Percentiles rank a stretch among this genome's conserved stretches.
phyloP scores from a whole-genome alignment of 2,888 invertebrate genomes.

The Troides aeacus region DNA sequence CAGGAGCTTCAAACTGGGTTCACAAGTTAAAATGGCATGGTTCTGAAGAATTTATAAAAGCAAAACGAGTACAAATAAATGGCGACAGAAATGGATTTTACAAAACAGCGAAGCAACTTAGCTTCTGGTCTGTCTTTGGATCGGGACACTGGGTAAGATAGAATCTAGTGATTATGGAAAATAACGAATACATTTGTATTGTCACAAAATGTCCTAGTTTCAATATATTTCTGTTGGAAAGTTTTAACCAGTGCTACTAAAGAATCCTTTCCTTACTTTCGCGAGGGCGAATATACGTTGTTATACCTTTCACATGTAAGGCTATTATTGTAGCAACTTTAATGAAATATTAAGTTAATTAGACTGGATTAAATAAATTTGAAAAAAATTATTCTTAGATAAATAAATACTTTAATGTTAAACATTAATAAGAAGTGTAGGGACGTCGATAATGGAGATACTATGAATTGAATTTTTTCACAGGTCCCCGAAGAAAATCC shows the following conservation, averaged over 20 bases:
- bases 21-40: constrained; percentile 67
- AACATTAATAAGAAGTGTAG: too few relatives aligned
- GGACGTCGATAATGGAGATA: too few relatives aligned
- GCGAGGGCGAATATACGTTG: too few relatives aligned
- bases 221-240: background rate
- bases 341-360: too few relatives aligned
- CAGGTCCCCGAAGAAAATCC: constrained; percentile 74
- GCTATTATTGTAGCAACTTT: too few relatives aligned
- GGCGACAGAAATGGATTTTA: constrained; percentile 63
- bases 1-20: constrained; percentile 70
- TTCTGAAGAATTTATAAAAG: constrained; percentile 52
- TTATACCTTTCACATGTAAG: too few relatives aligned
- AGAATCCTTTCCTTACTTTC: too few relatives aligned
- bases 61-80: constrained; percentile 46
- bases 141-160: constrained; percentile 69
- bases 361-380: too few relatives aligned
- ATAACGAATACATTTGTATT: background rate
- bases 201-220: background rate
- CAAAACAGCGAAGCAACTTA: constrained; percentile 54
- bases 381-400: too few relatives aligned
- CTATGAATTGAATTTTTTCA: constrained; percentile 25
- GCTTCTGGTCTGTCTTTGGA: constrained; percentile 68
- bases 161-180: background rate
- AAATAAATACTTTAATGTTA: too few relatives aligned
- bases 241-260: too few relatives aligned